A percentile compares a stretch with the other conserved stretches of the same genome.
These are phyloP conservation scores for Druceiella hillmani DNA, from an alignment of 2,888 invertebrate genomes.

Conservation along the genomic window DNA sequence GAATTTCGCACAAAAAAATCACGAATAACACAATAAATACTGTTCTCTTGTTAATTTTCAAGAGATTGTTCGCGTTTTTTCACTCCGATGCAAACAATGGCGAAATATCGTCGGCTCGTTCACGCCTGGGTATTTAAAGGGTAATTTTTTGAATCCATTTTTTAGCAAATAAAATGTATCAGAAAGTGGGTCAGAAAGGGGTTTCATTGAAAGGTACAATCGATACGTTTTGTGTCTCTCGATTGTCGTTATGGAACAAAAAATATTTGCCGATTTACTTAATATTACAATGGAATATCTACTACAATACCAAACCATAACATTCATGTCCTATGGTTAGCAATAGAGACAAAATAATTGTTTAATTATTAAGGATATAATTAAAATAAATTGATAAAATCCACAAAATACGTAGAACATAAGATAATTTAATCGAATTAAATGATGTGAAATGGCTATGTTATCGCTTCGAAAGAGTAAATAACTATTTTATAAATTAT, in stretches of 20 bases:
- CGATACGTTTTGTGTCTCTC: conserved; percentile 47
- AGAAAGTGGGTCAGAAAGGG: conserved; percentile 55
- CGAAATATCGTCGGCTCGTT: conserved; percentile 55
- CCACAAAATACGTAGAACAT: too few species aligned
- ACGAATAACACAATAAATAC: conserved; percentile 44
- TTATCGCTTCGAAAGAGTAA: too few species aligned
- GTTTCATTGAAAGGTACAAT: conserved; percentile 52
- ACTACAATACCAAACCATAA: too few species aligned
- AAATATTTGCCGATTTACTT: too few species aligned
- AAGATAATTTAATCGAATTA: too few species aligned
- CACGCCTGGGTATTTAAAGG: conserved; percentile 52
- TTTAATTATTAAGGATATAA: too few species aligned
- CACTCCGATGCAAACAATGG: conserved; percentile 44
- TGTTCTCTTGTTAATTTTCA: conserved; percentile 50
- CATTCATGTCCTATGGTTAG: too few species aligned
- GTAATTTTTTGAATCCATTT: conserved; percentile 27
- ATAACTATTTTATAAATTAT: too few species aligned
- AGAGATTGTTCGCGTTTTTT: conserved; percentile 52
- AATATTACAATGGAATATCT: too few species aligned
- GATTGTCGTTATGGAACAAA: conserved; percentile 54
- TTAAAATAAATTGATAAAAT: too few species aligned
- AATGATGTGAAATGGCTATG: too few species aligned
- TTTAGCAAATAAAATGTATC: conserved; percentile 48
- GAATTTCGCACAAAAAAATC: conserved; percentile 47
- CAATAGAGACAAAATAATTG: too few species aligned